A percentile compares a stretch with the other conserved stretches of the same genome.
These are phyloP conservation scores for Trichomalopsis sarcophagae DNA, from an alignment of 1,140 invertebrate genomes.

Conservation along the genomic window DNA sequence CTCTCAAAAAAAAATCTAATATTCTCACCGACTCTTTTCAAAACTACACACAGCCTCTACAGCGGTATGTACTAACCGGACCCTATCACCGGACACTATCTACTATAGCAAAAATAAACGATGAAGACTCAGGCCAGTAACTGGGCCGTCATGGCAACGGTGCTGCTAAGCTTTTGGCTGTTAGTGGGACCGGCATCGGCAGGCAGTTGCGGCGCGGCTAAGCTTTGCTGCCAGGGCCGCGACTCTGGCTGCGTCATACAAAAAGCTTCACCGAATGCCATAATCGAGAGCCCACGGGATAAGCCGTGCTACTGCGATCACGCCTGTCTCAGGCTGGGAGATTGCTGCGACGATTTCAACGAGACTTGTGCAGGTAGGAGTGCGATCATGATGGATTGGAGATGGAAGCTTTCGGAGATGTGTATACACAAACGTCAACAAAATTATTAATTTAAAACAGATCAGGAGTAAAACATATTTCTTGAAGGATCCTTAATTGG, in stretches of 20 bases:
- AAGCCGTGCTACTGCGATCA: constrained; percentile 92
- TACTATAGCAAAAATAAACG: neutral
- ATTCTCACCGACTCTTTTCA: neutral
- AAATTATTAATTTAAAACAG: too few relatives aligned
- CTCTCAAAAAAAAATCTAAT: neutral
- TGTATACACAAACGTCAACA: too few relatives aligned
- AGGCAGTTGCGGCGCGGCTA: constrained; percentile 83
- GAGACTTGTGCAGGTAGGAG: constrained; percentile 87
- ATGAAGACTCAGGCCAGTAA: neutral
- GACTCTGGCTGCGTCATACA: constrained; percentile 90
- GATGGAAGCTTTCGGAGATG: neutral
- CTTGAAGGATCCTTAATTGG: too few relatives aligned
- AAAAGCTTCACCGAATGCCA: constrained; percentile 86
- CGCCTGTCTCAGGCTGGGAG: constrained; percentile 87
- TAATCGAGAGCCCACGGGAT: constrained; percentile 86
- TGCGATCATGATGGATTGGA: constrained; percentile 1
- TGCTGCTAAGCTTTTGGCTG: neutral
- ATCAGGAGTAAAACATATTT: too few relatives aligned
- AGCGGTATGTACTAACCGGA: neutral
- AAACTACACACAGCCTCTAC: neutral
- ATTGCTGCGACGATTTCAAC: constrained; percentile 89
- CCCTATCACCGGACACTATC: neutral
- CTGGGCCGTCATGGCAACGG: neutral
- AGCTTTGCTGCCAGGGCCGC: constrained; percentile 85
- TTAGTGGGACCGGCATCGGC: neutral